Base-by-base conservation (phyloP, 1,140 invertebrate genomes). In the Eufriesea mexicana region DNA sequence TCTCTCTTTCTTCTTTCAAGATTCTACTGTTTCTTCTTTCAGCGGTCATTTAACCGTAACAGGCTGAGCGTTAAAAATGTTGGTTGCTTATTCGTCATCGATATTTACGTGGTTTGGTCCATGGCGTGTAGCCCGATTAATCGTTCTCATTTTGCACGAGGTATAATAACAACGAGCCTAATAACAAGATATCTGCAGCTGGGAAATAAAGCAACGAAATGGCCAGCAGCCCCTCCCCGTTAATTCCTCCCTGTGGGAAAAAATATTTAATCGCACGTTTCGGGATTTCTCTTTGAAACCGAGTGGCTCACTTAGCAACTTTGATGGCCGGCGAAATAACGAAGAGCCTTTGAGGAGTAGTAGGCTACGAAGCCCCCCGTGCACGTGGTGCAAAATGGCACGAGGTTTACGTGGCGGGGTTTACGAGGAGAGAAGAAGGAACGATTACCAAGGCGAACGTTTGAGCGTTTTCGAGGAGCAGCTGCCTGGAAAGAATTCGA, bases 401-500 rank as follows among this genome's bases (percentile, higher is more conserved):
- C 61, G 16, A 62, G 16, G 61, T 62, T 62, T 35, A 62, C 28
- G 18, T 0, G 35, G 23, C 42, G 8, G 5, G 8, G 45, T 61
- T 35, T 35, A 35, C 68, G 68, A 59, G 14, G 72, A 42, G 35
- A 35, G 35, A 73, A 28, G 55, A 47, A 28, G n/a, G 16, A 59
- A 28, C 71, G 71, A 57, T 61, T 47, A 47, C 35, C 8, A 20
- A 28, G 49, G 42, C 23, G 35, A 78, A 78, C n/a, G 49, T 78
- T 67, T 57, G 23, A 68, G 20, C 42, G 64, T 71, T 79, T n/a
- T 59, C 20, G 23, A n/a, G 47, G 47, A 20, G 70, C 79, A 81
- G 79, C 79, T 81, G 79, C 61, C 55, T n/a, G 35, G 71, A 35
- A 75, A 72, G 72, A 81, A 81, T 81, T 54, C 51, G 72, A 81